Evolutionary conservation across 2,888 invertebrate genomes (phyloP).

Genomic region (Priocnemis perturbator): DNA sequence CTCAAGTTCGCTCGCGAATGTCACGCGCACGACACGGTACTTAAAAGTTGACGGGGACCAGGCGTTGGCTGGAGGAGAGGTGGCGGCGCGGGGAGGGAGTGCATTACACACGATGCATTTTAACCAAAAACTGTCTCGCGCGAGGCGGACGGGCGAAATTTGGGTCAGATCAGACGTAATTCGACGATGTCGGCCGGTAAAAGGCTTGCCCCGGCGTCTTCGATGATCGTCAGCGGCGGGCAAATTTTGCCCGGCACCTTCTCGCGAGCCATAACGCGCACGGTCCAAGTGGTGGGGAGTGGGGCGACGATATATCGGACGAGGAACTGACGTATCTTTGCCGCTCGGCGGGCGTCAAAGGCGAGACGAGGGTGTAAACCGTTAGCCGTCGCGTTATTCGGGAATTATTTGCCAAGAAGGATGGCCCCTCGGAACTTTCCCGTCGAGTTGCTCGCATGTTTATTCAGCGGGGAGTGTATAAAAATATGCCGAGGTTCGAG

Average conservation of each 20-base stretch:
- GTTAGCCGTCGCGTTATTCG: no score
- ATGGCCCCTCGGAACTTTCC: no score
- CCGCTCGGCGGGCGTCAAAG: no score
- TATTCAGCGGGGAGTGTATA: no score
- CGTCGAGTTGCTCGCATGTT: no score
- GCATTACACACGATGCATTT: neutral
- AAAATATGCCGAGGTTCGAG: no score
- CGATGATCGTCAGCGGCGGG: conserved; percentile 1
- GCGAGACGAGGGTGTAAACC: no score
- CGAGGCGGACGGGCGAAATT: conserved; percentile 2
- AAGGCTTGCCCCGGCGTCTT: neutral
- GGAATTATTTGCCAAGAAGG: no score
- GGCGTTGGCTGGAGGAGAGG: no score
- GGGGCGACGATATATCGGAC: no score
- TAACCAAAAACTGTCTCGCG: conserved; percentile 1
- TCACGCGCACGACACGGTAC: conserved; percentile 40
- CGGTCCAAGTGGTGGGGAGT: no score
- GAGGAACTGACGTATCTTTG: no score
- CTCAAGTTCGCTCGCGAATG: conserved; percentile 36
- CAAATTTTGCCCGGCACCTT: neutral
- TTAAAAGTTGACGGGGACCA: conserved; percentile 37
- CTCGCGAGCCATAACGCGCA: neutral
- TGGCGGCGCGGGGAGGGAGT: neutral
- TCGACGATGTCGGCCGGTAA: neutral
- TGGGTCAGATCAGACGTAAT: conserved; percentile 4